Conservation (phyloP, 2,113 vertebrate species). For the Prolemur simus region DNA sequence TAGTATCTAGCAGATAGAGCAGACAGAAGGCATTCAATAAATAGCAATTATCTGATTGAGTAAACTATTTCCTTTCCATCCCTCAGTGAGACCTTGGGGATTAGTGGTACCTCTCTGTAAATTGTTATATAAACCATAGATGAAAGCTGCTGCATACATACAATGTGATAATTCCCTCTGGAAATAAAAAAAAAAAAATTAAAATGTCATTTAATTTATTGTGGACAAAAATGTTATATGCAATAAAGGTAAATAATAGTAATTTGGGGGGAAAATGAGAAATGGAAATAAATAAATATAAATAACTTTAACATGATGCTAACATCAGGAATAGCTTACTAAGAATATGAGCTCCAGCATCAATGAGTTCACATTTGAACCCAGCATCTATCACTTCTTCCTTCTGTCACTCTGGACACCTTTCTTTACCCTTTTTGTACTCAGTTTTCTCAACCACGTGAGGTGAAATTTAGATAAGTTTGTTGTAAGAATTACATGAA, state of each 20-base stretch:
- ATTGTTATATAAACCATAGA: neutral
- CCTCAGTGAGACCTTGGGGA: neutral
- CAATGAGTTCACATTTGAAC: neutral
- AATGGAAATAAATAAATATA: neutral
- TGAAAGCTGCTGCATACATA: neutral
- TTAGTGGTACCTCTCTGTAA: neutral
- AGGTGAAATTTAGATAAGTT: neutral
- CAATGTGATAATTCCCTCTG: neutral
- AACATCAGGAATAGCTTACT: neutral
- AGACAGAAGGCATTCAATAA: neutral
- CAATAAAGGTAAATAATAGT: neutral
- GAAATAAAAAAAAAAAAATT: neutral
- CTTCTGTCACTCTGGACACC: neutral
- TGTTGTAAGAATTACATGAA: neutral
- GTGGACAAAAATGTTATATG: neutral
- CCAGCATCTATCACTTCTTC: neutral
- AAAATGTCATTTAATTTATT: neutral
- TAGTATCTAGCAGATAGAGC: fast-evolving
- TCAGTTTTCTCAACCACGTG: neutral
- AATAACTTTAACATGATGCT: neutral
- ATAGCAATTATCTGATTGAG: neutral
- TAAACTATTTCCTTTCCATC: neutral
- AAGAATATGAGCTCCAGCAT: neutral
- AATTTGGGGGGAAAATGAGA: neutral
- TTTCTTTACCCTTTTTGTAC: neutral